Conservation (phyloP, 2,797 vertebrate genomes). For the Notolepis coatsorum region DNA sequence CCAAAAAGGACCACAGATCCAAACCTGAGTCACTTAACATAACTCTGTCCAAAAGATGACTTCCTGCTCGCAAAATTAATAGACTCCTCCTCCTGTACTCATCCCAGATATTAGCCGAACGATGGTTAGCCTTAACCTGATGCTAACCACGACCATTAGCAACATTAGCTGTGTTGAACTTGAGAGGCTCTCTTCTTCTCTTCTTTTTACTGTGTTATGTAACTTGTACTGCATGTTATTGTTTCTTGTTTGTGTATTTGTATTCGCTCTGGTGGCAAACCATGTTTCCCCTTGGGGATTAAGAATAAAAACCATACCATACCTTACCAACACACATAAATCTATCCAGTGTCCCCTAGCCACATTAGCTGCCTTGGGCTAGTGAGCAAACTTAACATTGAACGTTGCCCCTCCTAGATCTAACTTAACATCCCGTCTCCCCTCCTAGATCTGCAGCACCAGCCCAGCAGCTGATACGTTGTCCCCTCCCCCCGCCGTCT, state of each 20-base stretch:
- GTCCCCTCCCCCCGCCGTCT: slow-evolving; percentile 88
- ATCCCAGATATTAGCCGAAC: slow-evolving; percentile 28
- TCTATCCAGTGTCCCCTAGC: slow-evolving; percentile 42
- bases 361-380: slow-evolving; percentile 20
- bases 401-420: background rate
- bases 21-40: background rate
- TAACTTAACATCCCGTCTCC: slow-evolving; percentile 3
- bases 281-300: no score
- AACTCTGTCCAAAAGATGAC: slow-evolving; percentile 47
- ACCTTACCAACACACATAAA: slow-evolving; percentile 36
- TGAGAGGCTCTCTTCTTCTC: no score
- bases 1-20: background rate
- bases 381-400: slow-evolving; percentile 17
- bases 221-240: no score
- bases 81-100: slow-evolving; percentile 12
- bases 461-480: slow-evolving; percentile 89
- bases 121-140: slow-evolving; percentile 24
- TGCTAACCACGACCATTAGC: slow-evolving; percentile 12
- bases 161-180: slow-evolving; percentile 27
- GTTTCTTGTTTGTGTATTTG: no score
- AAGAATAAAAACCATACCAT: no score
- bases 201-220: no score
- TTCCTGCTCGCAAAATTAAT: slow-evolving; percentile 20
- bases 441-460: slow-evolving; percentile 84
- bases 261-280: no score